Evolutionary conservation across 30 jellyfish, hydroid and myxozoan genomes (phyloP).

Genomic region (Turritopsis dohrnii): DNA sequence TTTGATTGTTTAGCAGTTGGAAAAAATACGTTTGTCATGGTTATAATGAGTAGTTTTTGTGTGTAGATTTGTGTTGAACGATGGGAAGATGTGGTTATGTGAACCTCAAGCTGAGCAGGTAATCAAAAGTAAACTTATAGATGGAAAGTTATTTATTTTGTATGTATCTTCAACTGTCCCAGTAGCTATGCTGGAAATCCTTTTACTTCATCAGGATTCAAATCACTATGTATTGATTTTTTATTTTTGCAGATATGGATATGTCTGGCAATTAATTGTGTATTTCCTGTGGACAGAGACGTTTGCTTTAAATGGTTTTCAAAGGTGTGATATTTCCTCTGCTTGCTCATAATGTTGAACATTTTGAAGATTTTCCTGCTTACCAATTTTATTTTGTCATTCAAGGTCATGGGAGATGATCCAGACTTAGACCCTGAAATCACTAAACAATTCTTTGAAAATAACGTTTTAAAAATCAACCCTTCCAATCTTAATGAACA

Average conservation of each 20-base stretch:
- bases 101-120: conserved; percentile 99
- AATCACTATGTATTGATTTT: background rate
- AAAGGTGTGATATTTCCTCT: conserved; percentile 33
- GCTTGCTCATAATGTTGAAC: background rate
- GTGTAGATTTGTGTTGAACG: conserved; percentile 76
- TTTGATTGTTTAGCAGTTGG: background rate
- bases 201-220: too few species aligned
- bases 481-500: conserved; percentile 72
- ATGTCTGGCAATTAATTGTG: conserved; percentile 75
- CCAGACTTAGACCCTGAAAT: conserved; percentile 97
- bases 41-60: background rate
- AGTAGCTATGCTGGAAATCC: too few species aligned
- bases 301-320: conserved; percentile 94
- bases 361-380: background rate
- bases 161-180: too few species aligned
- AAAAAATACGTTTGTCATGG: background rate
- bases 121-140: background rate
- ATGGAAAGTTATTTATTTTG: too few species aligned
- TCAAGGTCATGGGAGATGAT: conserved; percentile 95
- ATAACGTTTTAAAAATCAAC: conserved; percentile 60
- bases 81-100: conserved; percentile 97
- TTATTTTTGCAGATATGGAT: conserved; percentile 71
- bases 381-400: too few species aligned
- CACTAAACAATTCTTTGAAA: conserved; percentile 82
- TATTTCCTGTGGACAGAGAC: conserved; percentile 80